Base-by-base conservation (phyloP, 2,888 invertebrate species). In the Sussaba pulchella region DNA sequence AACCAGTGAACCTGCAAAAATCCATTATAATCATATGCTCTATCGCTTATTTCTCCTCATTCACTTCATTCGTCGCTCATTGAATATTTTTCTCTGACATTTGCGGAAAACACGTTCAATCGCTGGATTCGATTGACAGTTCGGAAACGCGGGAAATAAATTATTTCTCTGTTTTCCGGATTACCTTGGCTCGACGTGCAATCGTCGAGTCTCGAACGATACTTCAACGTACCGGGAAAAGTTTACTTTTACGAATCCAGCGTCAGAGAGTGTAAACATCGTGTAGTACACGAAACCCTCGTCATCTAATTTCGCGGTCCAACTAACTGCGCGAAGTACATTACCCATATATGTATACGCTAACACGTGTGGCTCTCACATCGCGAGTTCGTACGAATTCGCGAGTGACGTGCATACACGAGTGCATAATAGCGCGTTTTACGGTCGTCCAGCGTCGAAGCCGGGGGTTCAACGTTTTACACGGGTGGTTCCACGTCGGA, bases 1-100 rank as follows among this genome's bases (percentile, higher is more conserved):
- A 97, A 96, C 99, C 99, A 99, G 90, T 95, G 94, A 36, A 98
- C 96, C 98, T 98, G 92, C 52, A 90, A 92, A 50, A 80, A 64
- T 31, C 17, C 17, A 72, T 26, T 14, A 45, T 57, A 17, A 69
- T 26, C 52, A n/a, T 19, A 17, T 41, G 54, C 66, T 54, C 10
- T 19, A n/a, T n/a, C n/a, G n/a, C n/a, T n/a, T n/a, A n/a, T n/a
- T n/a, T n/a, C n/a, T n/a, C n/a, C n/a, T n/a, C n/a, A n/a, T n/a
- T n/a, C n/a, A n/a, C n/a, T n/a, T n/a, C n/a, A n/a, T n/a, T n/a
- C 36, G 24, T 17, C 12, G 21, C 36, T 31, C 14, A 43, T n/a
- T 63, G n/a, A 64, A 73, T 63, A 36, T 74, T 66, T 57, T 59
- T 31, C 26, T 41, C 17, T 54, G 47, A 70, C 21, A 70, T 70